A percentile compares a stretch with the other conserved stretches of the same genome.
These are phyloP conservation scores for Amiota mariae DNA, from an alignment of 2,888 invertebrate genomes.

Conservation along the genomic window DNA sequence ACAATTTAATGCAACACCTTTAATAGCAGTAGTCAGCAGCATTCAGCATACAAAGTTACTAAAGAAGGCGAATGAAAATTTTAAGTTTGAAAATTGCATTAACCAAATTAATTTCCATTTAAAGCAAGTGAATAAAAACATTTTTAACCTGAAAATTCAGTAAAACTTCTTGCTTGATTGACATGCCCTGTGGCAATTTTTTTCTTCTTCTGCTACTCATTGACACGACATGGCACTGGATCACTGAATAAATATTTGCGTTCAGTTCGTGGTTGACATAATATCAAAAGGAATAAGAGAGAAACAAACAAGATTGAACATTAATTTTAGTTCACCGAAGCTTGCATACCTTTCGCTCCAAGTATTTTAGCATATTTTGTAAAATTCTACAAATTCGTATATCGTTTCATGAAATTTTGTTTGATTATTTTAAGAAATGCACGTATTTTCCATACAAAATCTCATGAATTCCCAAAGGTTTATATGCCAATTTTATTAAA, in stretches of 20 bases:
- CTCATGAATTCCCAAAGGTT: too few relatives aligned
- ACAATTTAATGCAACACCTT: neutral
- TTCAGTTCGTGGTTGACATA: neutral
- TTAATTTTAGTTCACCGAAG: too few relatives aligned
- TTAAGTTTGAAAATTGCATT: neutral
- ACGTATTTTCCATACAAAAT: too few relatives aligned
- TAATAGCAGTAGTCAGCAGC: neutral
- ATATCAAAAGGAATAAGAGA: too few relatives aligned
- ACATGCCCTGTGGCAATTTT: neutral
- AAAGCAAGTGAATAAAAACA: neutral
- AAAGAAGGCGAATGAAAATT: neutral
- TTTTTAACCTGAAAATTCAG: neutral
- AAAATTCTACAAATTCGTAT: too few relatives aligned
- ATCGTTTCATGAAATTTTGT: too few relatives aligned
- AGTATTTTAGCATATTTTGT: too few relatives aligned
- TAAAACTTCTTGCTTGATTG: constrained; percentile 3
- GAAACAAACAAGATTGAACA: neutral
- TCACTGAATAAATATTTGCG: too few relatives aligned
- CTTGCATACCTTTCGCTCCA: too few relatives aligned
- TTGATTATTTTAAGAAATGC: too few relatives aligned
- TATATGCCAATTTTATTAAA: too few relatives aligned
- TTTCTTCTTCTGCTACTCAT: neutral
- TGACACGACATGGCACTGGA: too few relatives aligned
- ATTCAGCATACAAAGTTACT: neutral
- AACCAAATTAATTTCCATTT: neutral